phyloP scores from a whole-genome alignment of 2,113 vertebrate species.

The Myocastor coypus region DNA sequence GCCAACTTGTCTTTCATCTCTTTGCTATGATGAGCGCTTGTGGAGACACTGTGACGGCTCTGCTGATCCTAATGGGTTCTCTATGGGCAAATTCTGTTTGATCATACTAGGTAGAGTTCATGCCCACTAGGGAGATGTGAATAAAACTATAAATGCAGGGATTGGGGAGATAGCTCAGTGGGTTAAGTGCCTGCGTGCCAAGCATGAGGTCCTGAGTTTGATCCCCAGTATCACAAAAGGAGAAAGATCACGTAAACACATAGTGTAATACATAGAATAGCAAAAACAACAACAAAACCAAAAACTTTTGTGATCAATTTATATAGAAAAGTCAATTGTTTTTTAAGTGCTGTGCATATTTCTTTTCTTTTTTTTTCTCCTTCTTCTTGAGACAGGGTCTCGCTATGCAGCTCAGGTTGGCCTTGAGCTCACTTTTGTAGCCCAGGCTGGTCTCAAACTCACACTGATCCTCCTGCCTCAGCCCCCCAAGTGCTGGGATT shows the following conservation, averaged over 20 bases:
- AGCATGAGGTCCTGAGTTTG: no score
- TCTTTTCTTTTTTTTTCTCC: slow-evolving; percentile 76
- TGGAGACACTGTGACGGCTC: slow-evolving; percentile 89
- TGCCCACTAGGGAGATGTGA: slow-evolving; percentile 84
- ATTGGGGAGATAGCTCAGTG: no score
- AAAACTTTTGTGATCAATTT: slow-evolving; percentile 86
- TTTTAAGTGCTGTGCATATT: slow-evolving; percentile 88
- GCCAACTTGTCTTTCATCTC: slow-evolving; percentile 88
- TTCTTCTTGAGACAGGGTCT: no score
- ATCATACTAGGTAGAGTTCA: slow-evolving; percentile 88
- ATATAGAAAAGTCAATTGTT: slow-evolving; percentile 89
- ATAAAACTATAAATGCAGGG: slow-evolving; percentile 81
- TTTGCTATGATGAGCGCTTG: slow-evolving; percentile 89
- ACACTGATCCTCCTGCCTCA: no score
- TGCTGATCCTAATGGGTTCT: slow-evolving; percentile 87
- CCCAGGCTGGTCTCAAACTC: no score
- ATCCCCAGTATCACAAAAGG: no score
- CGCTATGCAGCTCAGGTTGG: no score
- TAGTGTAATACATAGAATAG: slow-evolving; percentile 90
- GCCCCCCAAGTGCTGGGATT: no score
- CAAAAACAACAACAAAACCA: no score
- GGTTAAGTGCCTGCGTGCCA: no score
- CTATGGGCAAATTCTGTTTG: slow-evolving; percentile 88
- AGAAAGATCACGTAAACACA: no score
- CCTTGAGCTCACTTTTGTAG: no score